phyloP scores from a whole-genome alignment of 2,113 vertebrate species.

The Istiophorus platypterus region DNA sequence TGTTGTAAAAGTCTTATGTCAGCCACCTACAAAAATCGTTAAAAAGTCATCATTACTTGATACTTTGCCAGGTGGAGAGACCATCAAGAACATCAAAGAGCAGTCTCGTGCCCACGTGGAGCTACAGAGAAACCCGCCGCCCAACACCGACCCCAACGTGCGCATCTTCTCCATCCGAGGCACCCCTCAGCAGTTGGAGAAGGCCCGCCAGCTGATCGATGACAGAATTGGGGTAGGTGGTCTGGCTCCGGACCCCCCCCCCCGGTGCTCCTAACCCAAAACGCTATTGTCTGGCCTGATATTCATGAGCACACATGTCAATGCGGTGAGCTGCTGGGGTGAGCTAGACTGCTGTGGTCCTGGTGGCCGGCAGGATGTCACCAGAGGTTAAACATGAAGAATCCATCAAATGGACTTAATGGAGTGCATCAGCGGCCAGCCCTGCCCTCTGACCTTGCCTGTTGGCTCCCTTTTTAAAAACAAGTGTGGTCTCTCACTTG shows the following conservation, averaged over 20 bases:
- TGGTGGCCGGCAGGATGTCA: slow-evolving; percentile 77
- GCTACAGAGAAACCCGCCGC: slow-evolving; percentile 96
- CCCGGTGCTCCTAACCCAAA: not conserved
- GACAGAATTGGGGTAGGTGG: slow-evolving; percentile 97
- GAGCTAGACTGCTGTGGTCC: slow-evolving; percentile 56
- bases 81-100: slow-evolving; percentile 99
- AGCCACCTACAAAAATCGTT: not conserved
- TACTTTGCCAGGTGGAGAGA: slow-evolving; percentile 90
- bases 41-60: not conserved
- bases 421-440: slow-evolving; percentile 78
- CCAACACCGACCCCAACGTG: slow-evolving; percentile 93
- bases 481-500: slow-evolving; percentile 80
- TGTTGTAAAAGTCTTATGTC: not conserved
- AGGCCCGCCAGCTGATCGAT: slow-evolving; percentile 97
- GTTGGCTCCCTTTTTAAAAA: slow-evolving; percentile 77
- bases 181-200: slow-evolving; percentile 93
- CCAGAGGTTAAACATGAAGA: slow-evolving; percentile 83
- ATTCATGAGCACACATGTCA: slow-evolving; percentile 84
- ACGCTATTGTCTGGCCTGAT: slow-evolving; percentile 73
- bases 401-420: slow-evolving; percentile 86
- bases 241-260: slow-evolving; percentile 28
- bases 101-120: slow-evolving; percentile 98
- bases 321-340: slow-evolving; percentile 49
- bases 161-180: slow-evolving; percentile 97
- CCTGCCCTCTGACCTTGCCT: slow-evolving; percentile 81